Base-by-base conservation (phyloP, 2,888 invertebrate species). In the Plemyria rubiginata region DNA sequence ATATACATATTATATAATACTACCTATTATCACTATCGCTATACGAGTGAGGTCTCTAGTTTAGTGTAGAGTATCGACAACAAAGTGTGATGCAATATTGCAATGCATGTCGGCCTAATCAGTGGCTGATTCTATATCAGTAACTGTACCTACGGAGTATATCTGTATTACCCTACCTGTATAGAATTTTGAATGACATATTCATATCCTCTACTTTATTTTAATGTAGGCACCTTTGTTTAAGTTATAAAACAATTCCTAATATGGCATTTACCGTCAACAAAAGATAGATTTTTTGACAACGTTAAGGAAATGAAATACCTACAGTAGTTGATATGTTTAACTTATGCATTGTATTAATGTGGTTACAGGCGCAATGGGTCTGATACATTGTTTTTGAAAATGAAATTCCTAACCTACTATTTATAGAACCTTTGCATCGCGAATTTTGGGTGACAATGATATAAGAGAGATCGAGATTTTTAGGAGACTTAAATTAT, bases 251-350 rank as follows among this genome's bases (percentile, higher is more conserved):
- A 83, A 85, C 88, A 85, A 92, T 91, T 92, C 92, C 92, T 92
- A 92, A 84, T 82, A 90, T 84, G 91, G 92, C 92, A 92, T 92
- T 92, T 92, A 92, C 88, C 88, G 90, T 91, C 86, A 88, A 85
- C 70, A 82, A 22, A 22, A 79, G 84, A 91, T 90, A 90, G 88
- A 90, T 90, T 86, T 85, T 81, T 86, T 82, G 82, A 85, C 84
- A 88, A 83, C 80, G 80, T 84, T 78, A 88, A 86, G 84, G 78
- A 86, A 79, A 87, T 82, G 85, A 84, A 84, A 80, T 84, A n/a
- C n/a, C n/a, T n/a, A 80, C 85, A 80, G 78, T 89, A 87, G 85
- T 81, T 76, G 73, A 79, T 84, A 83, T 82, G 70, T 82, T 80
- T 85, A 86, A 85, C 78, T 87, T 86, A 84, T 87, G 84, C 76